A percentile compares a stretch with the other conserved stretches of the same genome.
Conservation (phyloP, 2,797 vertebrate species). For the Schizothorax lantsangensis region DNA sequence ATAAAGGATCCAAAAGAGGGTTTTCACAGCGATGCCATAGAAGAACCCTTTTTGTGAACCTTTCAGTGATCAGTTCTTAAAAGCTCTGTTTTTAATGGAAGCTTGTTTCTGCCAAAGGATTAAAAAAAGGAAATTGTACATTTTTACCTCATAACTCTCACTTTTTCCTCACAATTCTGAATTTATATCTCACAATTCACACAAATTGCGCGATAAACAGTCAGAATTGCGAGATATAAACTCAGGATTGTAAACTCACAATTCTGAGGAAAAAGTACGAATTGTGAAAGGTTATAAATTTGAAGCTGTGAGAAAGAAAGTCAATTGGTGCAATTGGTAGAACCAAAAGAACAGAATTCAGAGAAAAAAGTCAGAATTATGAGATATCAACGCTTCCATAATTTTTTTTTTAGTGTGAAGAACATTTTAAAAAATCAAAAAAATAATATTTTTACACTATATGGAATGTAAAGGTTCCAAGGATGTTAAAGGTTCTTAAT, state of each 20-base stretch:
- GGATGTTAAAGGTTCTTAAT: too few relatives aligned
- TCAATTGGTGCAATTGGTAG: too few relatives aligned
- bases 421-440: too few relatives aligned
- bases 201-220: neutral
- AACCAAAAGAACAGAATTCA: too few relatives aligned
- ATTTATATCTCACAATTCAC: neutral
- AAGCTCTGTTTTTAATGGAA: neutral
- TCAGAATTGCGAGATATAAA: neutral
- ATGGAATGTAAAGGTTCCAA: too few relatives aligned
- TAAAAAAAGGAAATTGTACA: neutral
- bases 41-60: neutral
- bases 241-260: too few relatives aligned
- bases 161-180: neutral
- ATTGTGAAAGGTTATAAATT: too few relatives aligned
- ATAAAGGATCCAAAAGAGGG: neutral
- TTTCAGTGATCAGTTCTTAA: neutral
- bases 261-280: too few relatives aligned
- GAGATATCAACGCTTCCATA: too few relatives aligned
- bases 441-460: too few relatives aligned
- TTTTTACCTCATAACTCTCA: neutral
- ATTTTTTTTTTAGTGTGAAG: too few relatives aligned
- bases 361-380: too few relatives aligned
- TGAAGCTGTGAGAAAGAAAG: neutral
- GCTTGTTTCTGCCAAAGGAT: neutral
- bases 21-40: neutral